Percentiles rank a stretch among this genome's conserved stretches.
Conservation (phyloP, 2,113 vertebrate genomes). For the Scortum barcoo region DNA sequence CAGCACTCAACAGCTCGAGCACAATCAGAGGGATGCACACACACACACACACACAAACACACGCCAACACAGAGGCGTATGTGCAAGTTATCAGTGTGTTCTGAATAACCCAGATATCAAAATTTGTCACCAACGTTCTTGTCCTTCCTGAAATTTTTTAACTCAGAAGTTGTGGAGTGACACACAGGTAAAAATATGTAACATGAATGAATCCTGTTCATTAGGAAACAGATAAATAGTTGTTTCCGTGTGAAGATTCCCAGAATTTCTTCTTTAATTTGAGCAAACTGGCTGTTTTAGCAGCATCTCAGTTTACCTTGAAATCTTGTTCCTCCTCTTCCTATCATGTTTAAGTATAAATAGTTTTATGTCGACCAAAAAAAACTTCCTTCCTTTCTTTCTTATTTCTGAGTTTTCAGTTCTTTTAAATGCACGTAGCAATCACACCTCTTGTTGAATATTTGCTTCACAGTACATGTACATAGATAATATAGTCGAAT, state of each 20-base stretch:
- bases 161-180: neutral
- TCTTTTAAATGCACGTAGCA: neutral
- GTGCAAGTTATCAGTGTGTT: neutral
- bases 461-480: neutral
- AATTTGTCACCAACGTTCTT: neutral
- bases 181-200: neutral
- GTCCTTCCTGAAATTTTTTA: no score
- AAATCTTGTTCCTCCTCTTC: no score
- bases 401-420: no score
- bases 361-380: no score
- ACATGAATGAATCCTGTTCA: neutral
- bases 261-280: neutral
- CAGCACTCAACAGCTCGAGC: conserved; percentile 22
- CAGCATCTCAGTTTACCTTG: no score
- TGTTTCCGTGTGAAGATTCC: neutral
- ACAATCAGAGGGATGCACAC: neutral
- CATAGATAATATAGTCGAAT: neutral
- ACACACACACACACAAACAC: conserved; percentile 11
- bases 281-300: no score
- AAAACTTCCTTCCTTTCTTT: no score
- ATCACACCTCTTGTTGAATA: neutral
- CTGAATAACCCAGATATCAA: neutral
- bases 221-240: neutral
- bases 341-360: no score
- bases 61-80: neutral